Evolutionary conservation across 2,113 vertebrate genomes (phyloP).

Genomic region (Speoplatyrhinus poulsoni): DNA sequence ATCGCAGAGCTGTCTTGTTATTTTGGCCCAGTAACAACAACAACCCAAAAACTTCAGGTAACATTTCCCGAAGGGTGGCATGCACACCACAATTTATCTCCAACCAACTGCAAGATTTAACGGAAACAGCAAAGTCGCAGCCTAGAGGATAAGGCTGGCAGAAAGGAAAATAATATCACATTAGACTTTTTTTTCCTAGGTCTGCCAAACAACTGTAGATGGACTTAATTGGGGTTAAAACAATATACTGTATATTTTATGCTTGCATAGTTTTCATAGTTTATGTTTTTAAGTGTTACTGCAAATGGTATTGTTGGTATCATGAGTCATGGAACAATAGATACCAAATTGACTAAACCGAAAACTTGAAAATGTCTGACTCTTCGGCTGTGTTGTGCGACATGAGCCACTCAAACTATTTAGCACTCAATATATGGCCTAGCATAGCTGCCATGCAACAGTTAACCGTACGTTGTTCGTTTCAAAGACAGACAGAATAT

Average conservation of each 20-base stretch:
- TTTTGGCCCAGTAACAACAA: conserved; percentile 29
- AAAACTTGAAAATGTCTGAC: too few species aligned
- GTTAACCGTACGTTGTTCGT: too few species aligned
- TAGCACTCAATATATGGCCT: too few species aligned
- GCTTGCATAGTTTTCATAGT: too few species aligned
- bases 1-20: conserved; percentile 55
- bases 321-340: neutral
- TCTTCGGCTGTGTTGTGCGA: too few species aligned
- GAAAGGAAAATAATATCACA: neutral
- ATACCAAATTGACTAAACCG: neutral
- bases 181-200: neutral
- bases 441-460: too few species aligned
- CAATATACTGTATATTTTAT: neutral
- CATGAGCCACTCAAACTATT: too few species aligned
- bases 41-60: neutral
- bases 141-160: neutral
- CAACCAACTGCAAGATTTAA: conserved; percentile 10
- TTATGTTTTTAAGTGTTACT: too few species aligned
- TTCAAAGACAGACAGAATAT: too few species aligned
- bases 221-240: conserved; percentile 1
- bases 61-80: neutral
- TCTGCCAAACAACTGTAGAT: neutral
- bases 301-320: neutral
- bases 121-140: conserved; percentile 3
- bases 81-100: neutral